Evolutionary conservation across 1,140 invertebrate genomes (phyloP), one percentile per base, ranked within the genome.

Genomic region (Agraylea sexmaculata): DNA sequence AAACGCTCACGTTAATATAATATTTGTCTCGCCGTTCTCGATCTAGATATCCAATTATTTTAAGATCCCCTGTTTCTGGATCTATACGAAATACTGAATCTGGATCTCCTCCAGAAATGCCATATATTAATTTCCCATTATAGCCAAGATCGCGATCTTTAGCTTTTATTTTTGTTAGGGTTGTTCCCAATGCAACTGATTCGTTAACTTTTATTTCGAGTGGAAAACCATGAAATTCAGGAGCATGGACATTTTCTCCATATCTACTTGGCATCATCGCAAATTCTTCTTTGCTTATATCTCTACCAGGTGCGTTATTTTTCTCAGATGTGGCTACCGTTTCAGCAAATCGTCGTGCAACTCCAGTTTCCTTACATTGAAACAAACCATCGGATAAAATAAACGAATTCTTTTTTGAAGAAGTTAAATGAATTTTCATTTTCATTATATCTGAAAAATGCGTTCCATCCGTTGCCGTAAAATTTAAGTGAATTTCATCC

Each of bases 381-480:
- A 88, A 45, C 21, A 42, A 81, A 1, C 72, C 74, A 7, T 54
- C 53, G 3, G 30, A 22, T 12, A 43, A 28, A 56, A 57, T 0
- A 59, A 51, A 11, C 56, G 3, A 42, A 41, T 65, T 69, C 35
- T 65, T 58, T 37, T 76, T 77, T 3, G 68, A 66, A 28, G 73
- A 73, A 8, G 80, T 70, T 28, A 87, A 58, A 37, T 80, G 69
- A 8, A 87, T 66, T 27, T 65, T 58, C 3, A 87, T 64, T 18
- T 62, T 66, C 46, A 76, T 72, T 2, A 81, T 71, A 56, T 88
- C 85, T 2, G 84, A 79, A 55, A 86, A 87, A 56, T 88, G 83
- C 1, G 79, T 79, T 0, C 84, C 83, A 57, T 93, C 89, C 1
- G 80, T 87, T 1, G 88, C 87, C 0, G 85, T 83, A 3, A 92